Evolutionary conservation across 2,797 vertebrate genomes (phyloP), one percentile per base, ranked within the genome.

Genomic region (Crenuchus spilurus): DNA sequence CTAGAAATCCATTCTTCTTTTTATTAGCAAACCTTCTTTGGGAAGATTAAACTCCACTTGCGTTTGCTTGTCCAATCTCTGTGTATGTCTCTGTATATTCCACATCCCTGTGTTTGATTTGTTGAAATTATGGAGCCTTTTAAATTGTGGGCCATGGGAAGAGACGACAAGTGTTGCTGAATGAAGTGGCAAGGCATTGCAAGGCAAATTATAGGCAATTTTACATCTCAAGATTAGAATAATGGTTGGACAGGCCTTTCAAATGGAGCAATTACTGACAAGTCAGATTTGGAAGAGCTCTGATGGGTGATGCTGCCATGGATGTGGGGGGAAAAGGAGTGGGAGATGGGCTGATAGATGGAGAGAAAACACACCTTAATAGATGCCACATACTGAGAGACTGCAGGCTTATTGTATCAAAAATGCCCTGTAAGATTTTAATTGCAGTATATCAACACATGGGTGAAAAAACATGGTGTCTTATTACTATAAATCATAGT

Each of bases 181-280:
- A 90, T 79, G 85, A 89, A 89, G 88, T 88, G 87, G 90, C 82
- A 82, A 86, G 85, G 82, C 88, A 92, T 92, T 90, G 87, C 87
- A 85, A 88, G 81, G 82, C 68, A 93, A 92, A 94, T 93, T 92
- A 92, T 88, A 90, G 92, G 91, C 90, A 92, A 94, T 94, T 93
- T 93, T 84, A 91, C 92, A 93, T 92, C 89, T 93, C 85, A 81
- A 92, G 90, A 93, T 92, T 90, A 90, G 87, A 93, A 93, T 93
- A 92, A 93, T 93, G 88, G 88, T 87, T 83, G 65, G 86, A 88
- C 83, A 74, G 84, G 87, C 84, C 88, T 91, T 92, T 91, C 85
- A 92, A 91, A 91, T 41, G 75, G 83, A 75, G 72, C 88, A 91
- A 92, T 93, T 92, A 93, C 87, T 79, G 88, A 42, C 74, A 78